Percentiles rank a stretch among this genome's conserved stretches.
Evolutionary conservation across 2,888 invertebrate genomes (phyloP).

Genomic region (Serrognathus titanus): DNA sequence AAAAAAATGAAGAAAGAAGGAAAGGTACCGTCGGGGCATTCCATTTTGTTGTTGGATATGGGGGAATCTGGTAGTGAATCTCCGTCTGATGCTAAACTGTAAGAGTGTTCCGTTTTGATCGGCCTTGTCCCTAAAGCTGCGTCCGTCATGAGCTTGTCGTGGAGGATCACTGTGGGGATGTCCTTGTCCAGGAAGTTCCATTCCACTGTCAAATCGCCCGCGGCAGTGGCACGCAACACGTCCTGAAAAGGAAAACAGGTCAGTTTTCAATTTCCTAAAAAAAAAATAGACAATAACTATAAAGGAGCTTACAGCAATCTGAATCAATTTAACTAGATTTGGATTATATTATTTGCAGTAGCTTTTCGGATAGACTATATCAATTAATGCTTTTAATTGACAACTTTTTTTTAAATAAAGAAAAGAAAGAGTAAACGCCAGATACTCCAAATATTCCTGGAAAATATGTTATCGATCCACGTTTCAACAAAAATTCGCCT

Average conservation of each 20-base stretch:
- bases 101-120: slow-evolving; percentile 91
- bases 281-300: too few species aligned
- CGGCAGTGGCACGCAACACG: slow-evolving; percentile 38
- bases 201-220: slow-evolving; percentile 66
- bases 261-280: not conserved
- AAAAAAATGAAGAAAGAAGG: not conserved
- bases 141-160: slow-evolving; percentile 87
- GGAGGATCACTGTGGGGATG: slow-evolving; percentile 67
- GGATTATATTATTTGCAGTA: too few species aligned
- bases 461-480: too few species aligned
- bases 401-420: too few species aligned
- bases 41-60: slow-evolving; percentile 58
- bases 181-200: slow-evolving; percentile 66
- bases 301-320: too few species aligned
- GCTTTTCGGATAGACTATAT: too few species aligned
- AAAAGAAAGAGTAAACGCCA: too few species aligned
- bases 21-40: slow-evolving; percentile 47
- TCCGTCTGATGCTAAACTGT: slow-evolving; percentile 74
- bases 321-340: too few species aligned
- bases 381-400: too few species aligned
- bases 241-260: slow-evolving; percentile 34
- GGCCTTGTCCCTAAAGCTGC: slow-evolving; percentile 78
- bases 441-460: too few species aligned
- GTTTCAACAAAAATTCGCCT: too few species aligned
- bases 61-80: slow-evolving; percentile 71